Evolutionary conservation across 2,113 vertebrate species (phyloP).

Genomic region (Cranoglanis bouderius): DNA sequence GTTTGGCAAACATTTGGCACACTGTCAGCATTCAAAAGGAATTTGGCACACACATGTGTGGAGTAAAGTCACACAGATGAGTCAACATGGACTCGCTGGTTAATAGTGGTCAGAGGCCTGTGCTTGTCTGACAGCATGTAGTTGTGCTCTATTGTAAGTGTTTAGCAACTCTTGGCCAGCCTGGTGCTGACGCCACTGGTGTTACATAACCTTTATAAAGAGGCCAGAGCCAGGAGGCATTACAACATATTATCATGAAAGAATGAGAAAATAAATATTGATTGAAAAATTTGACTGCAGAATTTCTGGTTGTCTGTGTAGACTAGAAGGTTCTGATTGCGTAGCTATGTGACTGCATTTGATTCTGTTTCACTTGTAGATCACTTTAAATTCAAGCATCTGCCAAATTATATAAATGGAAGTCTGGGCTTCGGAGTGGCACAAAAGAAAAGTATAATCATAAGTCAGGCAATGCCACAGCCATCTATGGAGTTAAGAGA

Average conservation of each 20-base stretch:
- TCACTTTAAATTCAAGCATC: not conserved
- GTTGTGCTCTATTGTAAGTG: not conserved
- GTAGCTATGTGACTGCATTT: not conserved
- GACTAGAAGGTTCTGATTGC: not conserved
- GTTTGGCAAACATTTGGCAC: too few relatives aligned
- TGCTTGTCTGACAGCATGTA: not conserved
- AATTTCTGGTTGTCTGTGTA: not conserved
- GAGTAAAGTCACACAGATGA: not conserved
- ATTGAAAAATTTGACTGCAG: not conserved
- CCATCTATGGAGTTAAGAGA: not conserved
- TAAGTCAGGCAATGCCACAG: not conserved
- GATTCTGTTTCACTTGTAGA: not conserved
- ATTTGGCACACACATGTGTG: not conserved
- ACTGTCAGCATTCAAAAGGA: not conserved
- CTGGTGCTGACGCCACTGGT: not conserved
- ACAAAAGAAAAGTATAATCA: not conserved
- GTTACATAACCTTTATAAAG: slow-evolving; percentile 24
- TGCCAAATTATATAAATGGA: not conserved
- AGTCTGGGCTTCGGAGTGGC: not conserved
- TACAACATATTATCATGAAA: not conserved
- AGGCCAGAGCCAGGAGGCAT: not conserved
- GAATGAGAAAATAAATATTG: not conserved
- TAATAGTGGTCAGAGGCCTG: not conserved
- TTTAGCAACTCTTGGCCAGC: not conserved
- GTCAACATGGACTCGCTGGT: not conserved